Evolutionary conservation across 2,113 vertebrate genomes (phyloP), one percentile per base, ranked within the genome.

Genomic region (Neogobius melanostomus): DNA sequence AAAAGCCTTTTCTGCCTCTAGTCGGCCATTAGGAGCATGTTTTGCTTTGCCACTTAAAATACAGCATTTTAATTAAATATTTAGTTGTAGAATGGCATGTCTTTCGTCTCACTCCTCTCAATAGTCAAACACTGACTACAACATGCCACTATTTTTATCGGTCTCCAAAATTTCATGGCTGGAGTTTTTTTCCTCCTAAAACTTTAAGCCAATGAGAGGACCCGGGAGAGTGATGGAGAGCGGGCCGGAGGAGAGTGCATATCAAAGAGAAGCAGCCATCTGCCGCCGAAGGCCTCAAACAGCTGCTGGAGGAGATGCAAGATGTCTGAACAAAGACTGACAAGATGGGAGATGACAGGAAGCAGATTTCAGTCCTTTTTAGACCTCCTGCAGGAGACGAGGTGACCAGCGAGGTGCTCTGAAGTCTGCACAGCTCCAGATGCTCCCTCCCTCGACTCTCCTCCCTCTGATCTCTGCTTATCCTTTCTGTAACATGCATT

Each of bases 311-410:
- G 92, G 82, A 93, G 92, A 89, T 76, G 92, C 95, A 95, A 96
- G 95, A 96, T 95, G 95, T 95, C 94, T 94, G 93, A 92, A 93
- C 91, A 91, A 79, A 92, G 91, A 95, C 92, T 95, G 96, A 98
- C 95, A 95, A 95, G 95, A 98, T 97, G 93, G 94, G 91, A 93
- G 93, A 94, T 96, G 97, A 97, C 96, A 97, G 94, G 92, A 95
- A 98, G 94, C 95, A 97, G 95, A 95, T 97, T 96, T 94, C 91
- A 90, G 88, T 92, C 90, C 88, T 93, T 90, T 88, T 90, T 79
- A 82, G 68, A 56, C 75, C 70, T 86, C 81, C 77, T 88, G 82
- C 72, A 76, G 43, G 78, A 83, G 91, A 91, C 85, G 91, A 92
- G 92, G 89, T 82, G 91, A 91, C 93, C 92, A 91, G 88, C 91